Evolutionary conservation across 2,797 vertebrate species (phyloP).

Genomic region (Emys orbicularis): DNA sequence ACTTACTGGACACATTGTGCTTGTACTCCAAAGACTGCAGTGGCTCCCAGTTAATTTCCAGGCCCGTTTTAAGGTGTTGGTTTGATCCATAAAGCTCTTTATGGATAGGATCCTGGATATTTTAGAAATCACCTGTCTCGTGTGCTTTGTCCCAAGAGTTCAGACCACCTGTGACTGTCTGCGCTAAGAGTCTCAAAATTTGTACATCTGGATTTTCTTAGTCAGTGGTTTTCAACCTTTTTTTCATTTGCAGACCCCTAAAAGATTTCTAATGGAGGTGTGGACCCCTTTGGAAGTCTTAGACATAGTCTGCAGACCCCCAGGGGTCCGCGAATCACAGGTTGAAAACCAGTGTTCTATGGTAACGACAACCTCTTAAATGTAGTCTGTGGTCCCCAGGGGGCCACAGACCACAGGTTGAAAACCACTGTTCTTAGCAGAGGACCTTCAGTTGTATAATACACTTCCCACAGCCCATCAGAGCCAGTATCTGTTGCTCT

Average conservation of each 20-base stretch:
- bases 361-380: no score
- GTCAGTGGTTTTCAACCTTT: background rate
- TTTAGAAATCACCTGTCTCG: constrained; percentile 61
- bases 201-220: background rate
- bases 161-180: constrained; percentile 10
- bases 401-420: background rate
- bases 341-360: no score
- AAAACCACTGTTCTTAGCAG: background rate
- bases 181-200: background rate
- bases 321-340: no score
- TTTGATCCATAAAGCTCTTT: constrained; percentile 36
- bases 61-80: constrained; percentile 13
- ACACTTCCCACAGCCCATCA: background rate
- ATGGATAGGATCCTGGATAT: constrained; percentile 43
- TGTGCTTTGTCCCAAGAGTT: constrained; percentile 48
- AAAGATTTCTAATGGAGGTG: background rate
- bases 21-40: background rate
- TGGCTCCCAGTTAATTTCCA: constrained; percentile 27
- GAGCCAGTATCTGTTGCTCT: background rate
- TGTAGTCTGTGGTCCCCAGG: no score
- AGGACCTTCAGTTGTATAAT: background rate
- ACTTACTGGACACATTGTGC: background rate
- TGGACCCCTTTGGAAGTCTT: background rate
- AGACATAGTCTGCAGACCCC: background rate
- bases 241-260: background rate